A percentile compares a stretch with the other conserved stretches of the same genome.
phyloP scores from a whole-genome alignment of 2,888 invertebrate genomes.

The Branchipolynoe longqiensis region DNA sequence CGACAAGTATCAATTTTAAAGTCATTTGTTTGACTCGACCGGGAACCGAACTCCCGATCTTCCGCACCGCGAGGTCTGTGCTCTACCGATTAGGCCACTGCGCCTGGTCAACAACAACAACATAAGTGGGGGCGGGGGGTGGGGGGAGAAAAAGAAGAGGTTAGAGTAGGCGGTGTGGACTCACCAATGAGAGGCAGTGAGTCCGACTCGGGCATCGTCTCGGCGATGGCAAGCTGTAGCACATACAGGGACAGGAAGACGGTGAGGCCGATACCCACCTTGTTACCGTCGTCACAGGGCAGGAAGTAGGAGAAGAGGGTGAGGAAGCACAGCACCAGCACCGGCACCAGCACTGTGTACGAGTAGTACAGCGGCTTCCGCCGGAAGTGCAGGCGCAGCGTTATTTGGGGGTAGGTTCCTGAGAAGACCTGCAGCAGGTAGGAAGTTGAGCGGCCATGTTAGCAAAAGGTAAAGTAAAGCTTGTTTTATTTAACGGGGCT shows the following conservation, averaged over 20 bases:
- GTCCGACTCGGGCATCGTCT: slow-evolving; percentile 82
- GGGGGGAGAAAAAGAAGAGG: too few species aligned
- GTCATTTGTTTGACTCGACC: too few species aligned
- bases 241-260: slow-evolving; percentile 82
- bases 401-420: slow-evolving; percentile 75
- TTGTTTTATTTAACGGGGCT: too few species aligned
- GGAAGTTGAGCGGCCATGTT: too few species aligned
- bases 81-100: too few species aligned
- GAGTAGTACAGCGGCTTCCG: slow-evolving; percentile 80
- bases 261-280: slow-evolving; percentile 81
- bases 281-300: slow-evolving; percentile 81
- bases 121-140: too few species aligned
- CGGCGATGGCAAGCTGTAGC: slow-evolving; percentile 81
- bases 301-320: slow-evolving; percentile 80
- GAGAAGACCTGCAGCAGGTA: slow-evolving; percentile 53
- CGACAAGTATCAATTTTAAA: too few species aligned
- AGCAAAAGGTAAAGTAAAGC: too few species aligned
- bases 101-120: too few species aligned
- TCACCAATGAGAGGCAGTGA: slow-evolving; percentile 80
- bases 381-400: slow-evolving; percentile 72
- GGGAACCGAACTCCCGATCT: too few species aligned
- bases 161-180: slow-evolving; percentile 39
- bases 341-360: slow-evolving; percentile 81
- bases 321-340: slow-evolving; percentile 79
- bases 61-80: too few species aligned